Evolutionary conservation across 2,797 vertebrate species (phyloP).

Genomic region (Presbytis comata): DNA sequence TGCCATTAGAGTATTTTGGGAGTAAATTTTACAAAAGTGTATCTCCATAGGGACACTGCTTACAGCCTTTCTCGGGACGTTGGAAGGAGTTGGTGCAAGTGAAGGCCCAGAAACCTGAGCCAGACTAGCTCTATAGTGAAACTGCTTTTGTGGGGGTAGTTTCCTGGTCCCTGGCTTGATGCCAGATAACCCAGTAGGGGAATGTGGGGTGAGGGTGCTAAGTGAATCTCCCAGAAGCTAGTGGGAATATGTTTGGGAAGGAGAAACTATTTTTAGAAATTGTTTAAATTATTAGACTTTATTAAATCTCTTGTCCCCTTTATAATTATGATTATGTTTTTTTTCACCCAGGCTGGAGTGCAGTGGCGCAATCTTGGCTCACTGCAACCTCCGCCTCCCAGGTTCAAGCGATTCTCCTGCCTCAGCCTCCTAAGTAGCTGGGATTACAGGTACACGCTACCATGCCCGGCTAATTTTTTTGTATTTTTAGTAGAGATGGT

Average conservation of each 20-base stretch:
- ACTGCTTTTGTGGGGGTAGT: background rate
- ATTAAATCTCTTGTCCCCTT: background rate
- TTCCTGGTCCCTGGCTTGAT: background rate
- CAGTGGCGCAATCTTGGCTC: background rate
- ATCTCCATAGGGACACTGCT: background rate
- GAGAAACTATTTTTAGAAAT: background rate
- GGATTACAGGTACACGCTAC: background rate
- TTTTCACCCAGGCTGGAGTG: background rate
- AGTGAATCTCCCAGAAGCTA: background rate
- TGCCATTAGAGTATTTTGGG: background rate
- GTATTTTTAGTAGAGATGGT: background rate
- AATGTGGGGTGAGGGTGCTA: fast-evolving
- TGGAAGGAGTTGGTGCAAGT: background rate
- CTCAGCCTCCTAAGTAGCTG: background rate
- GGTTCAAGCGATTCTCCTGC: background rate
- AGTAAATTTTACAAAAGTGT: background rate
- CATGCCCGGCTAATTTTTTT: background rate
- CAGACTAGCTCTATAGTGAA: background rate
- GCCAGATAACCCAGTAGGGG: background rate
- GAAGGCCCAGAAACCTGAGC: background rate
- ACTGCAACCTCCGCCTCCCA: background rate
- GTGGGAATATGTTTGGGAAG: background rate
- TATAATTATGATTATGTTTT: background rate
- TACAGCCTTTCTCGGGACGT: background rate
- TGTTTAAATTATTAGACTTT: background rate